Evolutionary conservation across 2,888 invertebrate species (phyloP), one percentile per base, ranked within the genome.

Genomic region (Tortricodes alternella): DNA sequence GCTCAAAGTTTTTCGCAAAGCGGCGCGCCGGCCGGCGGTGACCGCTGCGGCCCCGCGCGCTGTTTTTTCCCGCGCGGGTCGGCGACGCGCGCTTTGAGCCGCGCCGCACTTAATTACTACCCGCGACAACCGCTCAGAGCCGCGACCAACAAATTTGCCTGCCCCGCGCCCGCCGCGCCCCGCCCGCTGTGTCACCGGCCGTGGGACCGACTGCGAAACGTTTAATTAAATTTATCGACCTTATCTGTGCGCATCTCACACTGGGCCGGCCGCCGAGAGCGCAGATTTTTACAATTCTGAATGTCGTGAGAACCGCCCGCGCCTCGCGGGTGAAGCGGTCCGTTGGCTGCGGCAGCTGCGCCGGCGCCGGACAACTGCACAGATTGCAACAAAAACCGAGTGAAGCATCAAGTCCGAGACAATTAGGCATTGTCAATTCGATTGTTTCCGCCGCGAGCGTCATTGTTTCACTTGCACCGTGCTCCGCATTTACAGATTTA

Each of bases 161-260:
- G 70, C 65, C 55, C 62, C 59, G 52, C 37, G 51, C 29, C 61
- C 37, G n/a, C 51, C 34, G 38, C 66, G 62, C 66, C 50, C 53
- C 58, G 60, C 60, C 62, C 62, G 62, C 50, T 50, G 59, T 48
- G 60, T 48, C 63, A 39, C 23, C 39, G 34, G 44, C 46, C 57
- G 56, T 48, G 50, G 63, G 73, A 73, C 70, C 69, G 41, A 66
- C 70, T 71, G 64, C 58, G 73, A 74, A 77, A 83, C 77, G 70
- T 83, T 87, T 88, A 81, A 89, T 88, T 89, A 86, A 87, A 89
- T 88, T 86, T 86, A 89, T 88, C 85, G 81, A 67, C 71, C 74
- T 85, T 85, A 89, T 88, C 89, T 77, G 67, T 73, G 69, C 74
- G 74, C 82, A 83, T 84, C 81, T 78, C 79, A 71, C 74, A 68